Conservation (phyloP, 2,113 vertebrate species). For the Hippocampus comes region DNA sequence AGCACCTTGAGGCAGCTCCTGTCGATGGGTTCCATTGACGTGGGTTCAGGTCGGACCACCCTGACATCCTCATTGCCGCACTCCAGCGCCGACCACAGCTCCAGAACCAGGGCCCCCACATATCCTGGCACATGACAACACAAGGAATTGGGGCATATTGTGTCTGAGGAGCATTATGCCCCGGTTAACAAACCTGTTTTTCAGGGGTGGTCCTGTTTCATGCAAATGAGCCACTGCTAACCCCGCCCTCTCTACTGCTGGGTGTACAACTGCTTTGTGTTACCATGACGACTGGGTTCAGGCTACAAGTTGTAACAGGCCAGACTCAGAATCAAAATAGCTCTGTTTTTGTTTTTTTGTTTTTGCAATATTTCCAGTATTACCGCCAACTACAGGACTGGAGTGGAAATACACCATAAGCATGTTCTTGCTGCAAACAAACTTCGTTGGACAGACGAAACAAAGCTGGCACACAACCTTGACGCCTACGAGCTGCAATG, state of each 20-base stretch:
- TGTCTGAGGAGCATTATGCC: too few relatives aligned
- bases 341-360: not conserved
- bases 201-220: too few relatives aligned
- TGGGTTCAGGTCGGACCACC: conserved; percentile 78
- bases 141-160: not conserved
- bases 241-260: too few relatives aligned
- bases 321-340: not conserved
- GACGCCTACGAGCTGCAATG: not conserved
- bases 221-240: too few relatives aligned
- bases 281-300: too few relatives aligned
- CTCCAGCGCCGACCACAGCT: conserved; percentile 87
- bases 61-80: conserved; percentile 85
- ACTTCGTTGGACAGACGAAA: not conserved
- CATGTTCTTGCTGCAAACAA: too few relatives aligned
- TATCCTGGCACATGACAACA: conserved; percentile 73
- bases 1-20: conserved; percentile 88
- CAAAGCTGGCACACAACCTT: not conserved
- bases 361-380: not conserved
- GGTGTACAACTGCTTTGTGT: too few relatives aligned
- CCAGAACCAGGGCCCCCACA: conserved; percentile 79
- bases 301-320: not conserved
- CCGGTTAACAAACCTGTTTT: too few relatives aligned
- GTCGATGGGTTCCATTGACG: conserved; percentile 89
- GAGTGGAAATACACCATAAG: not conserved
- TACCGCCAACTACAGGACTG: not conserved